phyloP scores from a whole-genome alignment of 2,888 invertebrate species.

The Cantharis nigra region DNA sequence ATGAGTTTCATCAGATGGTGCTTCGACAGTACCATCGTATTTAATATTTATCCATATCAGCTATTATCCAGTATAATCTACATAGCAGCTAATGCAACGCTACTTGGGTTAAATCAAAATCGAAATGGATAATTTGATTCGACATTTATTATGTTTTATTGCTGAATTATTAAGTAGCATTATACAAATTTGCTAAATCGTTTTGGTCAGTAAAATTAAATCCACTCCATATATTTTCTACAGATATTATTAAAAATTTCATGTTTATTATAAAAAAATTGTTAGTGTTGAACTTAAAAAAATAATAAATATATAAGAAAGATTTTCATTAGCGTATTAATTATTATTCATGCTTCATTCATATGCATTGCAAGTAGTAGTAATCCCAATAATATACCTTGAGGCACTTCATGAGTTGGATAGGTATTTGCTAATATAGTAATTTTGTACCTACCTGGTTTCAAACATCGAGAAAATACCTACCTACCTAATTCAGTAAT shows the following conservation, averaged over 20 bases:
- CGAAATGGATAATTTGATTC: too few species aligned
- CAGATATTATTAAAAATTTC: too few species aligned
- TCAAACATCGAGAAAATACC: too few species aligned
- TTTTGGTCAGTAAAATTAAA: too few species aligned
- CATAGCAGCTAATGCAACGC: not conserved
- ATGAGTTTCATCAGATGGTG: not conserved
- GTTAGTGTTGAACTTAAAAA: not conserved
- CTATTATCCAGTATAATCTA: not conserved
- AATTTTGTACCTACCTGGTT: not conserved
- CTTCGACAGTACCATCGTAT: too few species aligned
- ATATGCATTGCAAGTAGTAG: not conserved
- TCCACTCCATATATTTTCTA: too few species aligned
- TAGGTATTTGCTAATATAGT: not conserved
- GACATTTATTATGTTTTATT: too few species aligned
- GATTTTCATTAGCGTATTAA: not conserved
- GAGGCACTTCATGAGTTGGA: not conserved
- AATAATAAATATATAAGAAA: not conserved
- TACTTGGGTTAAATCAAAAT: too few species aligned
- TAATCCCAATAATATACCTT: not conserved
- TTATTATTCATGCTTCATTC: not conserved
- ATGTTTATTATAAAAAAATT: too few species aligned
- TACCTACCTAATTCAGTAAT: not conserved
- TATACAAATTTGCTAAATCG: too few species aligned
- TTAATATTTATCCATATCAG: not conserved
- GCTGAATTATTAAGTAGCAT: too few species aligned